Base-by-base conservation (phyloP, 2,797 vertebrate genomes). In the Leucoraja ocellata region DNA sequence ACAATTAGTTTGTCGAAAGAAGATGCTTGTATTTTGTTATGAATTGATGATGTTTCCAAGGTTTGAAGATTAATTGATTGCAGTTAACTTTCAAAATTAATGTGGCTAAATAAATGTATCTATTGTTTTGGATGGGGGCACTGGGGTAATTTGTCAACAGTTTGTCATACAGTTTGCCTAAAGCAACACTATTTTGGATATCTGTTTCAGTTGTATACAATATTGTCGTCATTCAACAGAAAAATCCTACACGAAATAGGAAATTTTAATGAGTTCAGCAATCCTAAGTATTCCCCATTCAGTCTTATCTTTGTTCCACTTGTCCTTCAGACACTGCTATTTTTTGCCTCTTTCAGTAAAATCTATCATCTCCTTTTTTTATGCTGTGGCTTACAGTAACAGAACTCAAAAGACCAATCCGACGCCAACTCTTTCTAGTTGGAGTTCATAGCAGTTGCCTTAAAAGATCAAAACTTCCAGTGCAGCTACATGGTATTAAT, bases 391-490 rank as follows among this genome's bases (percentile, higher is more conserved):
- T 95, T 95, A 95, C 95, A 95, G 95, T 96, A 96, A 96, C 95
- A 73, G 95, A 95, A 94, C 95, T 94, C 94, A 94, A 95, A 94
- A 96, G 95, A 95, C 96, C 95, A 95, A 95, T 97, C 97, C 97
- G 96, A 96, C 96, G 97, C 95, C 61, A 94, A 95, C 96, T 96
- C 96, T 97, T 96, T 96, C 95, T 96, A 96, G 94, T 94, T 94
- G 71, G 94, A 95, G 94, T 96, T 96, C 95, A 96, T 96, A 96
- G 96, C 94, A 95, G 94, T 95, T 96, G 96, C 95, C 95, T 97
- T 98, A 97, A 96, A 96, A 97, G 96, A 95, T 98, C 97, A 97
- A 97, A 98, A 97, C 96, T 97, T 96, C 71, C 93, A 96, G 94
- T 96, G 94, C 95, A 95, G 95, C 94, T 95, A 95, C 95, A 94